Evolutionary conservation across 2,888 invertebrate genomes (phyloP).

Genomic region (Diarsia mendica): DNA sequence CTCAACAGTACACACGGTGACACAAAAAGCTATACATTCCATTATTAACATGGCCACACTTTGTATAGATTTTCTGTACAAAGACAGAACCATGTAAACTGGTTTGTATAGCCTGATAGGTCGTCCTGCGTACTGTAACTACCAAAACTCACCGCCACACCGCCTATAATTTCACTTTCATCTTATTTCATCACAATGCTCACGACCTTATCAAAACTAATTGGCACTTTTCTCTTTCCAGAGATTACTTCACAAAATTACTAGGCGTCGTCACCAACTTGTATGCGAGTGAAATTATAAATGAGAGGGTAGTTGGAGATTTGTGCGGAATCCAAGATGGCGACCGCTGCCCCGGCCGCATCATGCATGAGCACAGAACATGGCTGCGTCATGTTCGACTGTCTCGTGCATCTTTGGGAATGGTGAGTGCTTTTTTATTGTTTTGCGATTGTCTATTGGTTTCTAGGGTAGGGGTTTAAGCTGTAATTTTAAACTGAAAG

Average conservation of each 20-base stretch:
- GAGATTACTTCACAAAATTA: slow-evolving; percentile 75
- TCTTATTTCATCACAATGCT: slow-evolving; percentile 72
- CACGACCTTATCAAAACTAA: slow-evolving; percentile 75
- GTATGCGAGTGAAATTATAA: slow-evolving; percentile 74
- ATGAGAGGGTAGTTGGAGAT: slow-evolving; percentile 63
- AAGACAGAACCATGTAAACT: too few relatives aligned
- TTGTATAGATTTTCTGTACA: too few relatives aligned
- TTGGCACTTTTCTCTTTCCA: slow-evolving; percentile 84
- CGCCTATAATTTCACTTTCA: slow-evolving; percentile 78
- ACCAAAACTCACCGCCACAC: slow-evolving; percentile 20
- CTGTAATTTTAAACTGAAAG: too few relatives aligned
- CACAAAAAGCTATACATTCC: too few relatives aligned
- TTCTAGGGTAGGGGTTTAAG: too few relatives aligned
- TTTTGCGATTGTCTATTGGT: background rate
- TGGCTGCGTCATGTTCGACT: slow-evolving; percentile 88
- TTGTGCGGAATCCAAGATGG: slow-evolving; percentile 74
- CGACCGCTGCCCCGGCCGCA: slow-evolving; percentile 80
- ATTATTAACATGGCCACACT: too few relatives aligned
- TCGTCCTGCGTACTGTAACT: slow-evolving; percentile 13
- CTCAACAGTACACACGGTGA: background rate
- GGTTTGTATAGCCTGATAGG: too few relatives aligned
- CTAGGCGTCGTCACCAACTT: slow-evolving; percentile 60
- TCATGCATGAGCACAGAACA: slow-evolving; percentile 86
- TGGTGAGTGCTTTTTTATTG: slow-evolving; percentile 77
- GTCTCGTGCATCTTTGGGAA: slow-evolving; percentile 87